Evolutionary conservation across 2,797 vertebrate species (phyloP).

Genomic region (Spinus pinus): DNA sequence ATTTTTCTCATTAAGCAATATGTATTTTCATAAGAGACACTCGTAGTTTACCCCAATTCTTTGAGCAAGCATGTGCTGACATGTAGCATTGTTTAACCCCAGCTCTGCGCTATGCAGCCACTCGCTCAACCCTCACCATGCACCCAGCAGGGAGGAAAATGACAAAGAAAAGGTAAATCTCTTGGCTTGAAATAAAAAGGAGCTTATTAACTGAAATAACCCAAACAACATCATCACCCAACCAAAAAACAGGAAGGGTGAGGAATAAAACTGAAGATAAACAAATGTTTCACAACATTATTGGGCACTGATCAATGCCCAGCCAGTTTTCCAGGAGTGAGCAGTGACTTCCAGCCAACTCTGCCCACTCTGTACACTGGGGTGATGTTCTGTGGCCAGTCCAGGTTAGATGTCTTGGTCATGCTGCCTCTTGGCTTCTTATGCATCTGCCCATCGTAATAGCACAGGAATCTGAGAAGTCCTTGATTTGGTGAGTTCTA

Average conservation of each 20-base stretch:
- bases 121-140: neutral
- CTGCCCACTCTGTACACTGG: neutral
- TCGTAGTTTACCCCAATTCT: neutral
- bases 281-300: neutral
- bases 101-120: neutral
- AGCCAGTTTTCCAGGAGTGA: neutral
- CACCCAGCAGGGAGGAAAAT: neutral
- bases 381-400: rapidly evolving
- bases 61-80: neutral
- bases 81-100: neutral
- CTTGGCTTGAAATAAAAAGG: neutral
- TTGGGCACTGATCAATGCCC: neutral
- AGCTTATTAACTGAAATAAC: neutral
- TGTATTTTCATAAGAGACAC: neutral
- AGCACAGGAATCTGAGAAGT: neutral
- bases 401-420: neutral
- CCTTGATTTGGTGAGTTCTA: neutral
- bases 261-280: neutral
- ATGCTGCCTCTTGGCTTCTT: neutral
- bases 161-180: neutral
- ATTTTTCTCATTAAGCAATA: neutral
- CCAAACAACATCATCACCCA: neutral
- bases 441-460: neutral
- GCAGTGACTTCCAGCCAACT: neutral
- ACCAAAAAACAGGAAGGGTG: neutral